Conservation (phyloP, 92 coral and sea anemone genomes). For the Heteractis magnifica region DNA sequence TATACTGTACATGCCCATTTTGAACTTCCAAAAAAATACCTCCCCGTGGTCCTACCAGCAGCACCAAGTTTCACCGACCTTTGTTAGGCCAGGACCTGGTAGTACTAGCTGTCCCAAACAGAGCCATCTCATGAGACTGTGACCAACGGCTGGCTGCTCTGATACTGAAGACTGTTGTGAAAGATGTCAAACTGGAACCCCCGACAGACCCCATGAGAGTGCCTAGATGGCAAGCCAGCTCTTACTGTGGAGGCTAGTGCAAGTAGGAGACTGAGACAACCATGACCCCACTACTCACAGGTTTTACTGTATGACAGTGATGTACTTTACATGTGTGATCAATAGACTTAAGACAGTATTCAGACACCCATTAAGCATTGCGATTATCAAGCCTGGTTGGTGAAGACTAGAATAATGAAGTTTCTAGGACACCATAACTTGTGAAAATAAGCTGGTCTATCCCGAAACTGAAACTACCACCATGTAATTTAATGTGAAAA, state of each 20-base stretch:
- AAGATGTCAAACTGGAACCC: too few species aligned
- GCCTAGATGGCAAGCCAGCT: conserved; percentile 29
- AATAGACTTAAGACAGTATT: conserved; percentile 10
- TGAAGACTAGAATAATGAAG: neutral
- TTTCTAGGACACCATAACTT: neutral
- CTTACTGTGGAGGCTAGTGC: conserved; percentile 15
- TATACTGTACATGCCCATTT: conserved; percentile 28
- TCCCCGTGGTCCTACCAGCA: conserved; percentile 8
- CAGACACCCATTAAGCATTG: neutral
- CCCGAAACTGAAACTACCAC: neutral
- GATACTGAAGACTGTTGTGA: conserved; percentile 16
- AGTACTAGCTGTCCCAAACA: too few species aligned
- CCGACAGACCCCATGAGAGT: neutral
- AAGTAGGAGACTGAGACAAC: conserved; percentile 12
- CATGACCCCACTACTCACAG: conserved; percentile 23
- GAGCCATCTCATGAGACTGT: too few species aligned
- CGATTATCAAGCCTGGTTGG: conserved; percentile 1
- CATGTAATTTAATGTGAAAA: conserved; percentile 1
- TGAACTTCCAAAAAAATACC: conserved; percentile 17
- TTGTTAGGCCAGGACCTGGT: too few species aligned
- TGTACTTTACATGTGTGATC: conserved; percentile 15
- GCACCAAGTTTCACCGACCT: neutral
- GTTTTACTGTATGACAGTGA: conserved; percentile 10
- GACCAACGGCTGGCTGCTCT: conserved; percentile 5
- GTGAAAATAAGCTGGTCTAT: neutral